A percentile compares a stretch with the other conserved stretches of the same genome.
phyloP scores from a whole-genome alignment of 2,797 vertebrate genomes.

The Cossypha caffra region DNA sequence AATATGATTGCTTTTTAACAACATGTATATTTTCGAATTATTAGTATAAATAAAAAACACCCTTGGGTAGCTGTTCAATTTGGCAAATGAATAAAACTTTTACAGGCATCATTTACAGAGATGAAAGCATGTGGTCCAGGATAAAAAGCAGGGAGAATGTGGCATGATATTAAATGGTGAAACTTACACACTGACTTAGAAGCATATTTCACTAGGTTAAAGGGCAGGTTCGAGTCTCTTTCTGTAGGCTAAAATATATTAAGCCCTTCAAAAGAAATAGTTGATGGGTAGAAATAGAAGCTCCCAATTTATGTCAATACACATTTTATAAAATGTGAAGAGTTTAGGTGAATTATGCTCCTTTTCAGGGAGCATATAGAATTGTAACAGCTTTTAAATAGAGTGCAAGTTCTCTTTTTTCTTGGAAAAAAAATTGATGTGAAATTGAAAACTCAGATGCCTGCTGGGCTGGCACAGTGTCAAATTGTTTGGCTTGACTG shows the following conservation, averaged over 20 bases:
- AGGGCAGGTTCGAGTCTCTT: neutral
- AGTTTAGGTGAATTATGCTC: neutral
- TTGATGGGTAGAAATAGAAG: neutral
- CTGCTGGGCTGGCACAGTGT: conserved; percentile 12
- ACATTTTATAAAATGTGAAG: neutral
- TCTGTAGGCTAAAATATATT: neutral
- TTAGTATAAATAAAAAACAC: neutral
- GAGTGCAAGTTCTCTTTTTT: conserved; percentile 20
- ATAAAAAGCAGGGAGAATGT: neutral
- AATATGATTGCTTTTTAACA: neutral
- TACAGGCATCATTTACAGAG: neutral
- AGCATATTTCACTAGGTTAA: neutral
- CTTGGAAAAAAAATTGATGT: conserved; percentile 35
- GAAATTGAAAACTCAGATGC: conserved; percentile 53
- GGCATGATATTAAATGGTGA: neutral
- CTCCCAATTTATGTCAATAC: neutral
- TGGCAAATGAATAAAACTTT: neutral
- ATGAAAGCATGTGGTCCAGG: neutral
- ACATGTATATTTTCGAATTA: neutral
- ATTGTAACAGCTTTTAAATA: neutral
- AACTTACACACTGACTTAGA: neutral
- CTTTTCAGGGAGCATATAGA: neutral
- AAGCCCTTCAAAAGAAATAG: neutral
- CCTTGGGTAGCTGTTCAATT: neutral
- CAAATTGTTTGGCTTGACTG: neutral